These are phyloP conservation scores for Heliconius eleuchia DNA, from an alignment of 1,140 invertebrate species.

Conservation along the genomic window DNA sequence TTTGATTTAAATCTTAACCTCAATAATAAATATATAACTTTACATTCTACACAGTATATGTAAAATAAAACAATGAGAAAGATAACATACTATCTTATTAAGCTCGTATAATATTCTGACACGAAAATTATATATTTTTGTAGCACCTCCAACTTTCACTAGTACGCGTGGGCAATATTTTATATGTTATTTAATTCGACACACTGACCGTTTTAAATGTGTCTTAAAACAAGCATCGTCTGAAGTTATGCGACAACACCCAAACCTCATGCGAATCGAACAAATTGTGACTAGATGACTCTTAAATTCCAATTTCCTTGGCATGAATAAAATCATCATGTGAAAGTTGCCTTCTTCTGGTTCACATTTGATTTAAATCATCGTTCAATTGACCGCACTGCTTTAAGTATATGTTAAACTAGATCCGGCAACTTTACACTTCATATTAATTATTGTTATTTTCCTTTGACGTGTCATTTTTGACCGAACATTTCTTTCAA, in stretches of 20 bases:
- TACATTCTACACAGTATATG: slow-evolving; percentile 33
- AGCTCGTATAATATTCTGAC: slow-evolving; percentile 52
- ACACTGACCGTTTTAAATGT: slow-evolving; percentile 65
- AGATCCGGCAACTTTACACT: slow-evolving; percentile 44
- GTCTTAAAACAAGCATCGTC: slow-evolving; percentile 49
- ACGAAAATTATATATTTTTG: slow-evolving; percentile 59
- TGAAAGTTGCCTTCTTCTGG: slow-evolving; percentile 66
- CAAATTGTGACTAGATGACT: slow-evolving; percentile 52
- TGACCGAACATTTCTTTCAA: background rate
- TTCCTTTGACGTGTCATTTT: slow-evolving; percentile 11
- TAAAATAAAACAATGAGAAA: slow-evolving; percentile 48
- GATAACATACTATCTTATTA: slow-evolving; percentile 36
- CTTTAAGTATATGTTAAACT: slow-evolving; percentile 52
- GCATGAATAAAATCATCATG: slow-evolving; percentile 53
- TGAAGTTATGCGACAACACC: slow-evolving; percentile 57
- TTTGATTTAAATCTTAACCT: background rate
- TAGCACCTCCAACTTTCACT: slow-evolving; percentile 65
- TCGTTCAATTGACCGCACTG: slow-evolving; percentile 56
- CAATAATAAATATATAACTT: slow-evolving; percentile 6
- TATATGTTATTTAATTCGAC: slow-evolving; percentile 75
- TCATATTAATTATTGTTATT: slow-evolving; percentile 43
- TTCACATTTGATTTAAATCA: slow-evolving; percentile 61
- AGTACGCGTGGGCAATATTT: slow-evolving; percentile 60
- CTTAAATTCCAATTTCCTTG: slow-evolving; percentile 51
- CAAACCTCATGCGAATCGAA: slow-evolving; percentile 48